Evolutionary conservation across 92 coral and sea anemone species (phyloP), one percentile per base, ranked within the genome.

Genomic region (Phymanthus crucifer): DNA sequence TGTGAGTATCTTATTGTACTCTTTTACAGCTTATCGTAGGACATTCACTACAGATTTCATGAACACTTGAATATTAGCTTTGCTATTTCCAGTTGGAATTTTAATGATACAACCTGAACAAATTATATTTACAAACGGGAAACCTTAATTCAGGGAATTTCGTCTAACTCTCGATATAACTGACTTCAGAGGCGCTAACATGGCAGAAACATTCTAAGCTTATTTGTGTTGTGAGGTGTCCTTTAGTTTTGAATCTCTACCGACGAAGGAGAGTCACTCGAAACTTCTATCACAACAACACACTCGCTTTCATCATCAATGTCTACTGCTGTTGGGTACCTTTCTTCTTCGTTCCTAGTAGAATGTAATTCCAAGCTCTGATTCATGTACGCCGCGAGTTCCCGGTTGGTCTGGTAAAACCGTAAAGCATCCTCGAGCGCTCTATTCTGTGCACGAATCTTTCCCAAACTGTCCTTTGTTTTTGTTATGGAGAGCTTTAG

Each of bases 1-100:
- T 73, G 92, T 89, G 29, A 81, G 92, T 81, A 76, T 61, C 19
- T 8, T 61, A 18, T 9, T 11, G 26, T 11, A 2, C 68, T 54
- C n/a, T 54, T 54, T n/a, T 54, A 23, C 24, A 45, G 0, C 50
- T n/a, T n/a, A n/a, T n/a, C n/a, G n/a, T n/a, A n/a, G n/a, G n/a
- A n/a, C n/a, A n/a, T n/a, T n/a, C n/a, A n/a, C n/a, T n/a, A n/a
- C n/a, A n/a, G n/a, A n/a, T n/a, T n/a, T n/a, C n/a, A n/a, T n/a
- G n/a, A n/a, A n/a, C n/a, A n/a, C n/a, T n/a, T n/a, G n/a, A n/a
- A n/a, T n/a, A n/a, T n/a, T n/a, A n/a, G n/a, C n/a, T n/a, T n/a
- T n/a, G n/a, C n/a, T n/a, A n/a, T n/a, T n/a, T n/a, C n/a, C n/a
- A n/a, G n/a, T n/a, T n/a, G n/a, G n/a, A n/a, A n/a, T n/a, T n/a